These are phyloP conservation scores for Seriola aureovittata DNA, from an alignment of 2,113 vertebrate genomes.

Conservation along the genomic window DNA sequence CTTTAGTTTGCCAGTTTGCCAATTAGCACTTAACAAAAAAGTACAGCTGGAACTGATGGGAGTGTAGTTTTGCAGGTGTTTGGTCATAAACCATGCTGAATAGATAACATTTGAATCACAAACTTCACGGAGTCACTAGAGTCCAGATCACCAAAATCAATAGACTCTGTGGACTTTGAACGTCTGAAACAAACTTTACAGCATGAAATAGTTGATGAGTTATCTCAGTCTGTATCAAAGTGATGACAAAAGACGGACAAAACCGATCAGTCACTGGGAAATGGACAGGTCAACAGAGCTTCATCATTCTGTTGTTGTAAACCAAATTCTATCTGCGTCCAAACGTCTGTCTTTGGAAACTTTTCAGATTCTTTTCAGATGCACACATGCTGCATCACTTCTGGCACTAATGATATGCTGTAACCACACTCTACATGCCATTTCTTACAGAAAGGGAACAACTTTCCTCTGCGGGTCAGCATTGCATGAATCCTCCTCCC, in stretches of 20 bases:
- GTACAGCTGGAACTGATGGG: background rate
- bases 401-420: constrained; percentile 45
- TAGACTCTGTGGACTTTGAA: background rate
- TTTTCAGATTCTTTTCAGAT: constrained; percentile 7
- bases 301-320: constrained; percentile 10
- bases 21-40: background rate
- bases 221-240: background rate
- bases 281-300: background rate
- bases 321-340: background rate
- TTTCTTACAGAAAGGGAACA: constrained; percentile 32
- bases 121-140: background rate
- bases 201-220: background rate
- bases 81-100: too few species aligned
- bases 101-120: background rate
- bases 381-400: constrained; percentile 47
- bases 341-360: constrained; percentile 1
- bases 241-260: background rate
- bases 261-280: constrained; percentile 5
- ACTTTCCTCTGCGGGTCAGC: constrained; percentile 56
- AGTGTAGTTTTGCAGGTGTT: too few species aligned
- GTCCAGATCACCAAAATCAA: background rate
- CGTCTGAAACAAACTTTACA: background rate
- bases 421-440: constrained; percentile 34
- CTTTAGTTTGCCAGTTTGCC: background rate
- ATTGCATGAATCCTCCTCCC: constrained; percentile 44